These are phyloP conservation scores for Rhyacichthys aspro DNA, from an alignment of 2,797 vertebrate species.

Conservation along the genomic window DNA sequence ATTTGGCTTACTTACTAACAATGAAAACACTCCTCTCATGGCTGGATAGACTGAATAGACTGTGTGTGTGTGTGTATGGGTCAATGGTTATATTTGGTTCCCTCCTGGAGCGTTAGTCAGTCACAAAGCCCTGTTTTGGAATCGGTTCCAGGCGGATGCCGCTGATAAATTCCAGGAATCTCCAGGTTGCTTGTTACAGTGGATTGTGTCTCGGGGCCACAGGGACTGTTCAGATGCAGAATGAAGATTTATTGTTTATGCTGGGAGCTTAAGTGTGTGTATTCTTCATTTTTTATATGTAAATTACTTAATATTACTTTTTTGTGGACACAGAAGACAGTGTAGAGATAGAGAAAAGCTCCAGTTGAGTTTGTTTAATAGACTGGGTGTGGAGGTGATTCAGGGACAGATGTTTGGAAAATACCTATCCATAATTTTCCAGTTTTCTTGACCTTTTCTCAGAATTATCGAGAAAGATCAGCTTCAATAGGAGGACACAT, in stretches of 20 bases:
- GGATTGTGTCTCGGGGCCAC: conserved; percentile 14
- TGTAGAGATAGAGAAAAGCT: conserved; percentile 34
- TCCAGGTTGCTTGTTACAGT: conserved; percentile 31
- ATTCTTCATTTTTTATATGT: conserved; percentile 24
- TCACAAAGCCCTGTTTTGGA: conserved; percentile 51
- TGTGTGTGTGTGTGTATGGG: conserved; percentile 23
- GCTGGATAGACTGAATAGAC: neutral
- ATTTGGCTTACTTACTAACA: conserved; percentile 52
- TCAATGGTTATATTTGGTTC: conserved; percentile 33
- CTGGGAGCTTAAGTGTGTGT: conserved; percentile 1
- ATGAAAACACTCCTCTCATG: conserved; percentile 51
- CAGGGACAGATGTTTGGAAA: conserved; percentile 52
- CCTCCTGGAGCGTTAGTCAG: conserved; percentile 33
- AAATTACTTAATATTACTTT: conserved; percentile 3
- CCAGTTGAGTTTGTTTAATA: too few species aligned
- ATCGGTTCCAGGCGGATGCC: conserved; percentile 79
- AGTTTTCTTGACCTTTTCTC: conserved; percentile 35
- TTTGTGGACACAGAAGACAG: conserved; percentile 19
- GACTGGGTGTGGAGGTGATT: conserved; percentile 61
- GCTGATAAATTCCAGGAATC: conserved; percentile 62
- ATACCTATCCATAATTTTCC: conserved; percentile 21
- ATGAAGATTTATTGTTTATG: conserved; percentile 33
- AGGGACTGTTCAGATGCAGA: conserved; percentile 36
- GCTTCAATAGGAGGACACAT: conserved; percentile 24
- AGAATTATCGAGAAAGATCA: conserved; percentile 38